Conservation (phyloP, 2,113 vertebrate genomes). For the Podarcis muralis region DNA sequence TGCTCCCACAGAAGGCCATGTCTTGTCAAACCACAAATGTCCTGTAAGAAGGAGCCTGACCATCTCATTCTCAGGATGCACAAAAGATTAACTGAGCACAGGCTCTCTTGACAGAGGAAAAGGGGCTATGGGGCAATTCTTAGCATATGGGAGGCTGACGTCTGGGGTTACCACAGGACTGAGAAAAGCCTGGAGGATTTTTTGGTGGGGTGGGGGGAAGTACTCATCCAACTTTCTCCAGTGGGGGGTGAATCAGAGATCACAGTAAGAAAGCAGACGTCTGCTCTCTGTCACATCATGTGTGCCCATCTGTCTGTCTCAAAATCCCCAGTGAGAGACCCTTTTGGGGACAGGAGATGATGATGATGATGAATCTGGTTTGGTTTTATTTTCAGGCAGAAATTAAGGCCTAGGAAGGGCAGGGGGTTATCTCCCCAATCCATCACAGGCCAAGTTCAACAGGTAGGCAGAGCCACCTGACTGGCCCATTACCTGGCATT, state of each 20-base stretch:
- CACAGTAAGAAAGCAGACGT: not conserved
- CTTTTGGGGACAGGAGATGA: not conserved
- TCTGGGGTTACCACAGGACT: not conserved
- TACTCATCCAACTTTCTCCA: fast-evolving
- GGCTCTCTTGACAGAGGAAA: fast-evolving
- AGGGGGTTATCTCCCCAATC: not conserved
- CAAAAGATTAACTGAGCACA: not conserved
- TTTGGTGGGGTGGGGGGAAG: not conserved
- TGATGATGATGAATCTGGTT: not conserved
- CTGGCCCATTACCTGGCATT: too few relatives aligned
- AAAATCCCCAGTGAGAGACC: not conserved
- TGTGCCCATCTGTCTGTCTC: not conserved
- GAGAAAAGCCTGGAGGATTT: not conserved
- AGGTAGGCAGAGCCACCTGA: too few relatives aligned
- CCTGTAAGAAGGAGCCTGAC: not conserved
- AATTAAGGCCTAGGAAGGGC: not conserved
- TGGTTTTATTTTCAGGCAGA: not conserved
- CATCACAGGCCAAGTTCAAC: too few relatives aligned
- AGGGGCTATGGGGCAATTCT: not conserved
- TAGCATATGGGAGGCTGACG: not conserved
- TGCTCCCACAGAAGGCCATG: not conserved
- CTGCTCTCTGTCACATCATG: not conserved
- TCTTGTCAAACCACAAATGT: too few relatives aligned
- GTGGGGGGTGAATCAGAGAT: not conserved
- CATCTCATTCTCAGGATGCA: slow-evolving; percentile 3